A percentile compares a stretch with the other conserved stretches of the same genome.
Evolutionary conservation across 2,113 vertebrate genomes (phyloP).

Genomic region (Sinosuthora webbiana): DNA sequence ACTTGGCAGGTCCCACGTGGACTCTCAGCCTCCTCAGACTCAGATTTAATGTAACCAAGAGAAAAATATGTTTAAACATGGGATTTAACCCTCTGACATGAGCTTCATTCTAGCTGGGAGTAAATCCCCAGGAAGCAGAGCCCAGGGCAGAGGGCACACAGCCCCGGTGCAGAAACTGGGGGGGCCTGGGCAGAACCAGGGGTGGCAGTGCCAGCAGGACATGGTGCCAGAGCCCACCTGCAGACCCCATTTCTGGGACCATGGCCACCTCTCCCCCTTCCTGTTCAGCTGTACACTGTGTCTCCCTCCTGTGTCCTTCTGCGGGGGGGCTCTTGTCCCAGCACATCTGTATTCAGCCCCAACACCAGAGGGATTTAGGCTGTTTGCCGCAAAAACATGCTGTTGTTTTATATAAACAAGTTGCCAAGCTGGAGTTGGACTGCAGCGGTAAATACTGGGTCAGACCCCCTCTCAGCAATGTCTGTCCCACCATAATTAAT

Average conservation of each 20-base stretch:
- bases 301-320: neutral
- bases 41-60: neutral
- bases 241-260: neutral
- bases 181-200: neutral
- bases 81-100: neutral
- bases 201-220: neutral
- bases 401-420: neutral
- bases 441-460: neutral
- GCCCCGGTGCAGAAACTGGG: accelerated
- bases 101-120: neutral
- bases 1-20: neutral
- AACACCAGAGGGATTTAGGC: accelerated
- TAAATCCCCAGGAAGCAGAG: neutral
- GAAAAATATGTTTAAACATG: neutral
- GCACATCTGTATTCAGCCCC: neutral
- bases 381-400: neutral
- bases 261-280: too few relatives aligned
- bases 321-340: accelerated
- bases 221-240: accelerated
- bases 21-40: neutral
- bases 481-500: constrained; percentile 50
- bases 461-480: neutral
- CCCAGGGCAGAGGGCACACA: accelerated
- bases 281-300: neutral
- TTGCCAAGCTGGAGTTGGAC: neutral